phyloP scores from a whole-genome alignment of 2,113 vertebrate genomes.

The Thymallus thymallus region DNA sequence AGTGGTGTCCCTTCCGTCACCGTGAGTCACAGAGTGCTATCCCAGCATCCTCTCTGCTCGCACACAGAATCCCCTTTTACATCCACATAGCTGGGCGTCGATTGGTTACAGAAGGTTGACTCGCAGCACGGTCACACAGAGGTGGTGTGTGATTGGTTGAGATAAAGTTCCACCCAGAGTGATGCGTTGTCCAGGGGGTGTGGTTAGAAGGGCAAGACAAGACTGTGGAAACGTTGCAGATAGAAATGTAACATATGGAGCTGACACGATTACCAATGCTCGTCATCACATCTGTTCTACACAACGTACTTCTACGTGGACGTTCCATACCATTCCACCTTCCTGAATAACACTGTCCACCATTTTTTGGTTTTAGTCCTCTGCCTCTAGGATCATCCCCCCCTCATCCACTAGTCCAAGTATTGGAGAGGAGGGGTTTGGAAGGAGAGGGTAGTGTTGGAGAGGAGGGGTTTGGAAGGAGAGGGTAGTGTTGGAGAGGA shows the following conservation, averaged over 20 bases:
- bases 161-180: conserved; percentile 56
- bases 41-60: conserved; percentile 15
- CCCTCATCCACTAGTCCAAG: conserved; percentile 13
- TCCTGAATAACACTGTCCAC: too few relatives aligned
- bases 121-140: conserved; percentile 61
- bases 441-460: too few relatives aligned
- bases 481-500: too few relatives aligned
- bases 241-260: too few relatives aligned
- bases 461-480: too few relatives aligned
- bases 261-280: too few relatives aligned
- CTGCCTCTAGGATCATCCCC: neutral
- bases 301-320: too few relatives aligned
- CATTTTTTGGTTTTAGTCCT: too few relatives aligned
- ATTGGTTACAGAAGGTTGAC: conserved; percentile 54
- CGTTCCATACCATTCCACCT: too few relatives aligned
- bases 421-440: conserved; percentile 7
- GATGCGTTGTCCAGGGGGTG: conserved; percentile 34
- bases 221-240: too few relatives aligned
- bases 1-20: conserved; percentile 7
- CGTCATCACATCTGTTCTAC: too few relatives aligned
- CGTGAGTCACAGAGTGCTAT: conserved; percentile 10
- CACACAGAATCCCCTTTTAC: conserved; percentile 28
- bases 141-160: conserved; percentile 58
- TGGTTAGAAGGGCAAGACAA: neutral
- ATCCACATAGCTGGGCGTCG: conserved; percentile 37